phyloP scores from a whole-genome alignment of 1,140 invertebrate species.

The Tetragnatha versicolor region DNA sequence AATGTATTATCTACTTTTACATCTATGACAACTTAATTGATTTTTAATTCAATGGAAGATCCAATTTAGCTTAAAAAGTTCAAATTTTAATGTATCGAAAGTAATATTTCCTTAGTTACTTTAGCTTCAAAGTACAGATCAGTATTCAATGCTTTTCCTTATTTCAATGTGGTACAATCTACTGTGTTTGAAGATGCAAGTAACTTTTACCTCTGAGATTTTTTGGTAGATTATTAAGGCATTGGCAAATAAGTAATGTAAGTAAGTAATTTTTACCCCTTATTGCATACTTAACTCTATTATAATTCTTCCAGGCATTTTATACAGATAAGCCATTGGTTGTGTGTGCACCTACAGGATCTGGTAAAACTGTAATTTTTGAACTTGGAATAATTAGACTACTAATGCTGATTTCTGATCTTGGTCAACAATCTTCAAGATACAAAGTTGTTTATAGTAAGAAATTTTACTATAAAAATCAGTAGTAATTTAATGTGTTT shows the following conservation, averaged over 20 bases:
- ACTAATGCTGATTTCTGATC: conserved; percentile 65
- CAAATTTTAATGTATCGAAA: background rate
- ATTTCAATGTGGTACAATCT: conserved; percentile 78
- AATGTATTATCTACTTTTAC: background rate
- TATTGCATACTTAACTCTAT: background rate
- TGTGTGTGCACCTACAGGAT: conserved; percentile 79
- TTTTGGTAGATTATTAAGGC: background rate
- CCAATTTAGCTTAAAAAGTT: background rate
- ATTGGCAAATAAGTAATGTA: background rate
- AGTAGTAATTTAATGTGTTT: no score
- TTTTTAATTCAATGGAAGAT: background rate
- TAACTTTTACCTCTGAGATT: conserved; percentile 44
- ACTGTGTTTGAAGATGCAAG: conserved; percentile 74
- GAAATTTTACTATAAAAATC: no score
- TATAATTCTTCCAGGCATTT: conserved; percentile 50
- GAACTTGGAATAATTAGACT: conserved; percentile 78
- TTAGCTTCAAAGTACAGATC: conserved; percentile 66
- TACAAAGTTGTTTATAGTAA: conserved; percentile 75
- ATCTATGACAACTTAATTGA: background rate
- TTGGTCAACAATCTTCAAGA: conserved; percentile 62
- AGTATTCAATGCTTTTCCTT: conserved; percentile 71
- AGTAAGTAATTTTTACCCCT: background rate
- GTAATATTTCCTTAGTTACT: background rate
- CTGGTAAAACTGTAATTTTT: conserved; percentile 83
- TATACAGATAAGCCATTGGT: conserved; percentile 75